Evolutionary conservation across 2,113 vertebrate species (phyloP).

Genomic region (Leiothrix lutea): DNA sequence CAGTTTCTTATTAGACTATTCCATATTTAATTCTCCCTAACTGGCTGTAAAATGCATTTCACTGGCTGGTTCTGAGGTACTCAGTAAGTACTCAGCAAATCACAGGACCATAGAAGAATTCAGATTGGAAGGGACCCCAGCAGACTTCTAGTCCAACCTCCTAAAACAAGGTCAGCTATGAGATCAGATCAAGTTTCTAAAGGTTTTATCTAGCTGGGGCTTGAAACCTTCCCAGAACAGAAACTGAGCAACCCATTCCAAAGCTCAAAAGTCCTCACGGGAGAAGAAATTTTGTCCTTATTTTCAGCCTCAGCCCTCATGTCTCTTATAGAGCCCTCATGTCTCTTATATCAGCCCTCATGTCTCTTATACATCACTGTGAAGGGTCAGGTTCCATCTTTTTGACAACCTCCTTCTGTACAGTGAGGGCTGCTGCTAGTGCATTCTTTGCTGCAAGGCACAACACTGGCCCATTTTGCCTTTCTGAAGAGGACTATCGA

Average conservation of each 20-base stretch:
- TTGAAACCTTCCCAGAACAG: not conserved
- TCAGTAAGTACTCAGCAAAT: not conserved
- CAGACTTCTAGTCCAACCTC: not conserved
- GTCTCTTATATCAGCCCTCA: not conserved
- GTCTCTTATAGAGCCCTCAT: no score
- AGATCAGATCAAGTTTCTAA: not conserved
- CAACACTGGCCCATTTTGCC: not conserved
- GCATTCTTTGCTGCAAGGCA: not conserved
- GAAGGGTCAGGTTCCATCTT: not conserved
- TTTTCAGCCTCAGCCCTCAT: not conserved
- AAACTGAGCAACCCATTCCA: not conserved
- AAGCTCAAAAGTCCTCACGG: fast-evolving
- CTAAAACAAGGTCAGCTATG: not conserved
- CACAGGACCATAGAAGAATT: not conserved
- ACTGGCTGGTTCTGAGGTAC: not conserved
- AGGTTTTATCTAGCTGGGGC: not conserved
- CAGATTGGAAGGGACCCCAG: not conserved
- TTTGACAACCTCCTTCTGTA: not conserved
- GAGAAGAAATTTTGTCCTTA: not conserved
- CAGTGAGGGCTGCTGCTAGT: not conserved
- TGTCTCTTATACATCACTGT: not conserved
- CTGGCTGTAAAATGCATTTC: not conserved
- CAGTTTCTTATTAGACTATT: not conserved
- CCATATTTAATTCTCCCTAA: not conserved
- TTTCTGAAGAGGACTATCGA: not conserved